Evolutionary conservation across 2,113 vertebrate species (phyloP).

Genomic region (Coracopsis vasa): DNA sequence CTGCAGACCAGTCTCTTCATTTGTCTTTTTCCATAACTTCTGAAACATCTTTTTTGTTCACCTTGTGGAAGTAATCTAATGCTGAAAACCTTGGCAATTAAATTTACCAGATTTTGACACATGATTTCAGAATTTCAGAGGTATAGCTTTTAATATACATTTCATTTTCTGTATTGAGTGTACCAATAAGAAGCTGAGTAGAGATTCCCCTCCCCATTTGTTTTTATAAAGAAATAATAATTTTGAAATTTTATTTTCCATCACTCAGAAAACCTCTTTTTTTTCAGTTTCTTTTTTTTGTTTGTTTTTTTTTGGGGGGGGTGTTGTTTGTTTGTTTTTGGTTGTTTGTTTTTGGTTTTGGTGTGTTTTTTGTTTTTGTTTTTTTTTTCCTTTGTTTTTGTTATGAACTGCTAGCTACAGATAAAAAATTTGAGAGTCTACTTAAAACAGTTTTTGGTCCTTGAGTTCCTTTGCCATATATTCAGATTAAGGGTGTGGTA

Average conservation of each 20-base stretch:
- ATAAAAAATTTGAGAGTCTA: background rate
- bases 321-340: too few relatives aligned
- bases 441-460: background rate
- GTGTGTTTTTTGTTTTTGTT: too few relatives aligned
- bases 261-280: background rate
- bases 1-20: background rate
- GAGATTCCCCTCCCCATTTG: rapidly evolving
- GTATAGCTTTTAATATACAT: background rate
- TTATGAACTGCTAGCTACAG: background rate
- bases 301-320: too few relatives aligned
- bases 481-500: background rate
- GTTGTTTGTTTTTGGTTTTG: too few relatives aligned
- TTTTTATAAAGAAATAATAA: background rate
- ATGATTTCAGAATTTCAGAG: background rate
- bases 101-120: background rate
- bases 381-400: background rate
- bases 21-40: background rate
- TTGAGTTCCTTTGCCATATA: background rate
- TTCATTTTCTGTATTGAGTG: background rate
- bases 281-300: too few relatives aligned
- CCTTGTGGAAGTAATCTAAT: rapidly evolving
- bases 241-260: background rate
- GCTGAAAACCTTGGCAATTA: background rate
- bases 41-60: background rate
- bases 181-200: background rate